Evolutionary conservation across 2,797 vertebrate species (phyloP).

Genomic region (Halcyon smyrnensis): DNA sequence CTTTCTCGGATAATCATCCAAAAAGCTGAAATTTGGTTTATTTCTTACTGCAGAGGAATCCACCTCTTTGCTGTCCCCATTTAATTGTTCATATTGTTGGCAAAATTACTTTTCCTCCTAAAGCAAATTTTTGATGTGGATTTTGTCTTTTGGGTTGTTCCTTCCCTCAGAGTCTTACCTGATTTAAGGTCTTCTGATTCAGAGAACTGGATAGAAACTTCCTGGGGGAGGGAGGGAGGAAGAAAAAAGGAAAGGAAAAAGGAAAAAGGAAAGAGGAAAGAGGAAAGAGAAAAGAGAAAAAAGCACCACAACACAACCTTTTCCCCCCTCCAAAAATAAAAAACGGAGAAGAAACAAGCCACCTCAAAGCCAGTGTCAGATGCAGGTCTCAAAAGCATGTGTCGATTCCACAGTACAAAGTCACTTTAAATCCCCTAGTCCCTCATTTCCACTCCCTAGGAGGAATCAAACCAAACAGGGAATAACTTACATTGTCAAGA

Average conservation of each 20-base stretch:
- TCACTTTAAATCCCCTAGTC: conserved; percentile 15
- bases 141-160: background rate
- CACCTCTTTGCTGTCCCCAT: background rate
- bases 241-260: rapidly evolving
- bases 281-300: rapidly evolving
- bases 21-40: background rate
- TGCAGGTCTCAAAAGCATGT: background rate
- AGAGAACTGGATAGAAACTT: background rate
- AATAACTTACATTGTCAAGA: conserved; percentile 16
- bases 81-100: background rate
- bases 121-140: background rate
- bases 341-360: background rate
- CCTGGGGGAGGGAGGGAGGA: background rate
- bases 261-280: rapidly evolving
- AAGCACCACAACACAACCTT: background rate
- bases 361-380: background rate
- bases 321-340: background rate
- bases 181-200: background rate
- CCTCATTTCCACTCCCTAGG: background rate
- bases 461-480: conserved; percentile 64
- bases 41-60: background rate
- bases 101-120: background rate
- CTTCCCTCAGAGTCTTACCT: background rate
- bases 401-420: conserved; percentile 21
- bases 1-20: background rate